phyloP scores from a whole-genome alignment of 2,797 vertebrate genomes.

The Malurus splendens region DNA sequence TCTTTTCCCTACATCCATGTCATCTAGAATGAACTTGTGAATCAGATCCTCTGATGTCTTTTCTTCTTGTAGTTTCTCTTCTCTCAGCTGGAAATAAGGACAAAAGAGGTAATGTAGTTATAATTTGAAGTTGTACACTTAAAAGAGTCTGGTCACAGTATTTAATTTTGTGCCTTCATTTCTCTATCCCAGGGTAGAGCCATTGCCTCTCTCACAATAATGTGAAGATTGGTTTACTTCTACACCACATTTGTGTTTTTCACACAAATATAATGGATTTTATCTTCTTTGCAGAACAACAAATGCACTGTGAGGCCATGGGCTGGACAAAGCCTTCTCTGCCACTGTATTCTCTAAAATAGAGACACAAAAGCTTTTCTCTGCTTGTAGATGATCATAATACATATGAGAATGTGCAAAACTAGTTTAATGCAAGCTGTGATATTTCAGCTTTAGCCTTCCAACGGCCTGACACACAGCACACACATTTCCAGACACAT shows the following conservation, averaged over 20 bases:
- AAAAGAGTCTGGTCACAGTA: background rate
- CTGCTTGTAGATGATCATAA: background rate
- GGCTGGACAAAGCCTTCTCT: background rate
- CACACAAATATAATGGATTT: accelerated
- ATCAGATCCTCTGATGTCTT: slow-evolving; percentile 65
- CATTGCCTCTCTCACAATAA: background rate
- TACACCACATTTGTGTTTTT: background rate
- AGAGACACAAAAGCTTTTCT: background rate
- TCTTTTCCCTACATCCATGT: slow-evolving; percentile 62
- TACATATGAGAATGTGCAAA: background rate
- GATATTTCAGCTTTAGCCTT: background rate
- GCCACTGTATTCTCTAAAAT: background rate
- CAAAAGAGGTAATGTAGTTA: background rate
- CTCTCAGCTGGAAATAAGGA: slow-evolving; percentile 64
- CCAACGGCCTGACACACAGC: accelerated
- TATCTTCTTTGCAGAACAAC: background rate
- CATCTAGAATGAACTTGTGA: slow-evolving; percentile 65
- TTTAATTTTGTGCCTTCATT: background rate
- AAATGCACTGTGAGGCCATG: background rate
- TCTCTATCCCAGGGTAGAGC: background rate
- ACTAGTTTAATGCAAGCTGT: background rate
- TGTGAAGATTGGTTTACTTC: background rate
- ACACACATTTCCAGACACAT: accelerated
- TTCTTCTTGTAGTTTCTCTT: slow-evolving; percentile 74
- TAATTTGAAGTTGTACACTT: background rate